Evolutionary conservation across 2,888 invertebrate genomes (phyloP), one percentile per base, ranked within the genome.

Genomic region (Gortyna flavago): DNA sequence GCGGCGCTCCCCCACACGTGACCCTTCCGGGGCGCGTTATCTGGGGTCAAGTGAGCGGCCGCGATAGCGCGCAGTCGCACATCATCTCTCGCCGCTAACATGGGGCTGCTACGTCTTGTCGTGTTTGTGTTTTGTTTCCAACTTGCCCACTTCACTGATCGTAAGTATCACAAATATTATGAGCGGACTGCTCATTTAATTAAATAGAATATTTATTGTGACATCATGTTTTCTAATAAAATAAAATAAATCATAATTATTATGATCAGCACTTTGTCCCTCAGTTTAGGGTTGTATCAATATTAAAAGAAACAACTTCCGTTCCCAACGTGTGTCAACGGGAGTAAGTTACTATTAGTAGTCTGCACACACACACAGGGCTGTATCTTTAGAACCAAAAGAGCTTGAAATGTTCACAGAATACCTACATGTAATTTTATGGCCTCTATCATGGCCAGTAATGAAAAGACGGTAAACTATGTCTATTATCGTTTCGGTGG

Each of bases 81-180:
- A 54, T 44, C 29, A 62, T 29, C 69, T 38, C 66, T 35, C 62
- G 51, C 41, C 67, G 25, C 7, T n/a, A 41, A 76, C 81, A 88
- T 88, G 88, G 72, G 21, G 35, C 61, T 72, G 13, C 41, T 81
- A 32, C 61, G 54, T 38, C 29, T 83, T 71, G 51, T 81, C 65
- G 54, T 93, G 51, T 69, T 93, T 41, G 72, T 91, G 79, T 85
- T 89, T 66, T 91, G 89, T 75, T 82, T 92, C 18, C 84, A 89
- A 79, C 70, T 89, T 59, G 93, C 92, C 0, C 85, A 85, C 25
- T 88, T 91, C 67, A 85, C 91, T 13, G 92, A 93, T 59, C 89
- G 94, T 95, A 89, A 94, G 94, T 94, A 69, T 51, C 44, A 32
- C 35, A 51, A 51, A 18, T 64, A 62, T 29, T 29, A 29, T 32